Evolutionary conservation across 2,113 vertebrate species (phyloP), one percentile per base, ranked within the genome.

Genomic region (Clarias macrocephalus): DNA sequence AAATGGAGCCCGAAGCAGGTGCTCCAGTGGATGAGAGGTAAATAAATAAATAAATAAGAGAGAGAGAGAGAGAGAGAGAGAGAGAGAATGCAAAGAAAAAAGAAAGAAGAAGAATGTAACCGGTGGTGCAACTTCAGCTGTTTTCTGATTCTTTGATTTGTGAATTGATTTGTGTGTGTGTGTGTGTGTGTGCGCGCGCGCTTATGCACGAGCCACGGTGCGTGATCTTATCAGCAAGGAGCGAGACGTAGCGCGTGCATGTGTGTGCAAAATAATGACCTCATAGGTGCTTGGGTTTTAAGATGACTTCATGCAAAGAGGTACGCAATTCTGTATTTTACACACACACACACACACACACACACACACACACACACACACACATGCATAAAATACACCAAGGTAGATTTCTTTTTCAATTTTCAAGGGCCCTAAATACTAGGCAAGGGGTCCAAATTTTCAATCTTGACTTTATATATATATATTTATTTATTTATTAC

Each of bases 11-110:
- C 93, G 90, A 95, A 96, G 93, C 95, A 96, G 93, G 95, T 96
- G 90, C 94, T 95, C 92, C 95, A 95, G 94, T 97, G 95, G 94
- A 96, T 94, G 95, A 96, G 96, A 96, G 95, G 96, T 97, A 95
- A 77, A 80, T 33, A 33, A 33, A 33, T 33, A 33, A 33, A 37
- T 37, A 37, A 37, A 37, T n/a, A n/a, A n/a, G n/a, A n/a, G n/a
- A n/a, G n/a, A 57, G 2, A 59, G 5, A 60, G 13, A 80, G 23
- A 5, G 21, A 12, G 5, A 11, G 3, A 56, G 8, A 1, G 28
- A 75, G 23, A 52, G n/a, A 19, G 52, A 52, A 25, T 12, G 21
- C 15, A 23, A 48, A 1, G 13, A 33, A 70, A 12, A 18, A 33
- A 28, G 18, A 8, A 33, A 2, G n/a, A 79, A 19, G 52, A 30